Evolutionary conservation across 2,888 invertebrate genomes (phyloP).

Genomic region (Coremacera marginata): DNA sequence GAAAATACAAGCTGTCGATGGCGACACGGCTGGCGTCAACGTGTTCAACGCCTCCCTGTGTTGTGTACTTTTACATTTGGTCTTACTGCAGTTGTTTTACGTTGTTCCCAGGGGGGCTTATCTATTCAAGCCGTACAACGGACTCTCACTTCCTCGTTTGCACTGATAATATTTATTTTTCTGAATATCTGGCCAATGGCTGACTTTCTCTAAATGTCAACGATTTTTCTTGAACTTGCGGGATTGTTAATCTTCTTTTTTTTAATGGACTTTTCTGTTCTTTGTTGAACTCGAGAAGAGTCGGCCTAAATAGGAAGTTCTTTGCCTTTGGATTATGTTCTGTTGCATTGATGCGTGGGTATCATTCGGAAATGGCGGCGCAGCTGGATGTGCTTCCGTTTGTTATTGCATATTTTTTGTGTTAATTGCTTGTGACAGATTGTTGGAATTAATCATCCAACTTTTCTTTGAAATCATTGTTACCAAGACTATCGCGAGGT

Average conservation of each 20-base stretch:
- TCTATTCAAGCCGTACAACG: slow-evolving; percentile 11
- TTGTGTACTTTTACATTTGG: background rate
- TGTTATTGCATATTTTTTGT: background rate
- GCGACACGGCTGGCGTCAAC: too few species aligned
- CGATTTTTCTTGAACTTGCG: background rate
- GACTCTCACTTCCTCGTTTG: background rate
- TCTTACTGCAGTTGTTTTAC: background rate
- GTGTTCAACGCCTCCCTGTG: background rate
- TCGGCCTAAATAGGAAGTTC: background rate
- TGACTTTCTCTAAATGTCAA: background rate
- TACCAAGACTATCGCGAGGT: too few species aligned
- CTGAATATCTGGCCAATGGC: background rate
- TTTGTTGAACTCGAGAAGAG: background rate
- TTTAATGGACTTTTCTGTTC: background rate
- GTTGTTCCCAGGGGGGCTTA: slow-evolving; percentile 4
- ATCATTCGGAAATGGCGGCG: background rate
- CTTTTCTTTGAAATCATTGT: background rate
- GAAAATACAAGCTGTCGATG: too few species aligned
- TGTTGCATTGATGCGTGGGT: background rate
- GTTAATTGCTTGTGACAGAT: too few species aligned
- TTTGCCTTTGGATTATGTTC: background rate
- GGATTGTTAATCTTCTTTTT: background rate
- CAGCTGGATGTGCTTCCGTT: slow-evolving; percentile 1
- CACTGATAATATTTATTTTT: background rate
- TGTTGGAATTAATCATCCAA: background rate